Conservation (phyloP, 2,888 invertebrate species). For the Poecilus cupreus region DNA sequence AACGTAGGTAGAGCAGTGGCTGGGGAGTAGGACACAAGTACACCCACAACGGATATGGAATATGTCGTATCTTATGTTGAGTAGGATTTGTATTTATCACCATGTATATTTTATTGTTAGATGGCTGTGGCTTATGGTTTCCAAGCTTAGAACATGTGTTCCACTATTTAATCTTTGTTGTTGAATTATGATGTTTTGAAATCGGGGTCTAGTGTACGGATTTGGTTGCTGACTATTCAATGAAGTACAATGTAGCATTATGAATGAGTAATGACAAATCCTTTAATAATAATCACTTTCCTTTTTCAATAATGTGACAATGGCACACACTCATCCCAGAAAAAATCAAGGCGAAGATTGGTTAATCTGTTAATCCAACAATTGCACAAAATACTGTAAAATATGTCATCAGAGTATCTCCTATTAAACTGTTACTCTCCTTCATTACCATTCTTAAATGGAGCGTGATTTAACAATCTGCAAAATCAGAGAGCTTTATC, state of each 20-base stretch:
- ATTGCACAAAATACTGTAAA: too few species aligned
- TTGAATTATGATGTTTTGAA: slow-evolving; percentile 36
- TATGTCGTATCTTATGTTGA: slow-evolving; percentile 16
- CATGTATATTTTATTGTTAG: slow-evolving; percentile 47
- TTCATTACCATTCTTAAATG: too few species aligned
- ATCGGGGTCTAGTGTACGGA: slow-evolving; percentile 6
- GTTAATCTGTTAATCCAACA: too few species aligned
- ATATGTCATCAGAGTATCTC: too few species aligned
- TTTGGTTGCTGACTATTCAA: slow-evolving; percentile 14
- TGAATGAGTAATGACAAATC: slow-evolving; percentile 15
- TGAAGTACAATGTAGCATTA: slow-evolving; percentile 19
- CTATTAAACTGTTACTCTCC: too few species aligned
- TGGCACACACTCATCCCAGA: too few species aligned
- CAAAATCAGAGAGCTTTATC: too few species aligned
- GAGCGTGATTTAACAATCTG: too few species aligned
- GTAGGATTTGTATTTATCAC: slow-evolving; percentile 47
- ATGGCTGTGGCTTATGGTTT: slow-evolving; percentile 10
- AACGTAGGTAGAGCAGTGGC: background rate
- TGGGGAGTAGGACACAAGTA: background rate
- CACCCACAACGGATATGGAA: slow-evolving; percentile 39
- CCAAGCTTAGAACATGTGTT: slow-evolving; percentile 25
- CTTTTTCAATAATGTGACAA: background rate
- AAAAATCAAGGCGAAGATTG: background rate
- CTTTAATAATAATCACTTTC: slow-evolving; percentile 28
- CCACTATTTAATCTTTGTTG: slow-evolving; percentile 43